Evolutionary conservation across 1,140 invertebrate species (phyloP).

Genomic region (Zaprionus ghesquierei): DNA sequence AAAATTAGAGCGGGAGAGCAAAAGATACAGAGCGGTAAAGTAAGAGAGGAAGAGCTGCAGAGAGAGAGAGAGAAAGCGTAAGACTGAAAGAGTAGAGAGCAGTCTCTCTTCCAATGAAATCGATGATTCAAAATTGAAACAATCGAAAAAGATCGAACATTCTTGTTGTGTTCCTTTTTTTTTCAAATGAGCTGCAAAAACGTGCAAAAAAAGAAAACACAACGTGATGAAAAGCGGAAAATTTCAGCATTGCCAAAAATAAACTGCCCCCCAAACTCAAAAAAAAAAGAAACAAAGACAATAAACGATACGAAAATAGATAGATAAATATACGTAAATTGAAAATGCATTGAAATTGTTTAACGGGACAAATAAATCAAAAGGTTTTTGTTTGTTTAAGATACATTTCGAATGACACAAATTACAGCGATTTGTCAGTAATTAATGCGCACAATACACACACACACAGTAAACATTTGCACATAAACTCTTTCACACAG

Average conservation of each 20-base stretch:
- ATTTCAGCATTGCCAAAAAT: constrained; percentile 27
- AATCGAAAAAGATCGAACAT: constrained; percentile 30
- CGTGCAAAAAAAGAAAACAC: constrained; percentile 31
- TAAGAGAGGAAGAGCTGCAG: neutral
- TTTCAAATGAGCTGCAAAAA: constrained; percentile 69
- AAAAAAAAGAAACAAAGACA: constrained; percentile 67
- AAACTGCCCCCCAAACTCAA: constrained; percentile 1
- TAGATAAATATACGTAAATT: constrained; percentile 11
- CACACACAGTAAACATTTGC: neutral
- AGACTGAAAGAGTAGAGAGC: neutral
- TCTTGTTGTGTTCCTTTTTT: constrained; percentile 27
- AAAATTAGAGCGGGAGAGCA: neutral
- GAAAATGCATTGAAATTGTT: neutral
- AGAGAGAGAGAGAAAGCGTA: neutral
- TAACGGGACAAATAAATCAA: constrained; percentile 3
- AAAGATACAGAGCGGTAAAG: neutral
- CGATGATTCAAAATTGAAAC: constrained; percentile 49
- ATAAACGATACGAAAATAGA: constrained; percentile 54
- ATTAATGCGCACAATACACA: constrained; percentile 24
- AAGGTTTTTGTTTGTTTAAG: neutral
- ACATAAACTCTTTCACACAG: neutral
- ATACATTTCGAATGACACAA: neutral
- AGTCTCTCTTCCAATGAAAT: constrained; percentile 40
- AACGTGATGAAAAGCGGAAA: constrained; percentile 31
- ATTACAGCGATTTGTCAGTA: constrained; percentile 25